Conservation (phyloP, 2,888 invertebrate species). For the Coelinius sp. region DNA sequence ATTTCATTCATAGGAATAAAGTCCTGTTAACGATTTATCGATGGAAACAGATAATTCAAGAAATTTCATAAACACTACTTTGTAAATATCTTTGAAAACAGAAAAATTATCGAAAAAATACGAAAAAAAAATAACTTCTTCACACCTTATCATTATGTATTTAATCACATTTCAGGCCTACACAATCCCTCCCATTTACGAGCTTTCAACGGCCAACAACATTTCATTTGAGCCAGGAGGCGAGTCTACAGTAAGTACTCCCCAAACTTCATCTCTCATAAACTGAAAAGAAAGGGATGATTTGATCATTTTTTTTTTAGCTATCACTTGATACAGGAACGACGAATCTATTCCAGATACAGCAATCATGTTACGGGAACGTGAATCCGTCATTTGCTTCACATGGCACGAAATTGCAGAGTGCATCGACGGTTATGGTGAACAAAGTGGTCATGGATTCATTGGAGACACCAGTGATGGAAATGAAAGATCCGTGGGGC, state of each 20-base stretch:
- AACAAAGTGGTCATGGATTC: constrained; percentile 50
- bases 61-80: too few relatives aligned
- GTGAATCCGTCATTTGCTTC: constrained; percentile 61
- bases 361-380: constrained; percentile 64
- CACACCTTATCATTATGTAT: neutral
- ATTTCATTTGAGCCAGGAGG: constrained; percentile 68
- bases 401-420: constrained; percentile 68
- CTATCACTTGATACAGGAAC: constrained; percentile 41
- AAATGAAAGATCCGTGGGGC: constrained; percentile 51
- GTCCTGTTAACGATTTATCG: too few relatives aligned
- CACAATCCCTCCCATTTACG: constrained; percentile 68
- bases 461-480: constrained; percentile 59
- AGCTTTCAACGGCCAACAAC: constrained; percentile 68
- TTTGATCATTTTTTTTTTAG: constrained; percentile 34
- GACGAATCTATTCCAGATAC: constrained; percentile 48
- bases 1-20: too few relatives aligned
- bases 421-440: constrained; percentile 47
- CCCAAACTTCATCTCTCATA: neutral
- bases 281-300: neutral
- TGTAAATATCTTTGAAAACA: too few relatives aligned
- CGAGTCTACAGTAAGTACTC: constrained; percentile 61
- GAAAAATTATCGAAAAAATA: too few relatives aligned
- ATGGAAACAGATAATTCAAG: too few relatives aligned
- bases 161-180: constrained; percentile 53
- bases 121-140: neutral